Percentiles rank a stretch among this genome's conserved stretches.
Evolutionary conservation across 2,113 vertebrate species (phyloP).

Genomic region (Syngnathus typhle): DNA sequence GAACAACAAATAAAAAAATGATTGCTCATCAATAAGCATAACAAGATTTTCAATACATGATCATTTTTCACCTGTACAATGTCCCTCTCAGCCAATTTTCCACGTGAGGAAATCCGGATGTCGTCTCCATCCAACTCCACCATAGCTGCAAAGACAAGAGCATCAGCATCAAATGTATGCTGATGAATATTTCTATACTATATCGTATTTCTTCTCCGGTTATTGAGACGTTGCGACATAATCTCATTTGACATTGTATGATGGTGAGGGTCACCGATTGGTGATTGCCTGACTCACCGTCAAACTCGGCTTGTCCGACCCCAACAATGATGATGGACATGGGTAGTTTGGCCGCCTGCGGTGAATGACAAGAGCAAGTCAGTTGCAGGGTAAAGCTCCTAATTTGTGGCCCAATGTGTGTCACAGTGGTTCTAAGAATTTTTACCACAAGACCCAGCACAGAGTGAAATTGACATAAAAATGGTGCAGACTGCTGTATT

Average conservation of each 20-base stretch:
- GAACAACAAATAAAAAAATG: not conserved
- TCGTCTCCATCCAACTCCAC: slow-evolving; percentile 92
- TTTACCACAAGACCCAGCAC: not conserved
- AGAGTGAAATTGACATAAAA: too few species aligned
- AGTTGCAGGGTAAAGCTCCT: not conserved
- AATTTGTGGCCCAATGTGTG: not conserved
- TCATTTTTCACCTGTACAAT: slow-evolving; percentile 81
- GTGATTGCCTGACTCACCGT: slow-evolving; percentile 77
- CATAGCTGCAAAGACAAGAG: slow-evolving; percentile 76
- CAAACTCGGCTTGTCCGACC: slow-evolving; percentile 91
- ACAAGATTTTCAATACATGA: too few species aligned
- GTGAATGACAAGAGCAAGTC: slow-evolving; percentile 34
- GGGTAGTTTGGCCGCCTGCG: slow-evolving; percentile 88
- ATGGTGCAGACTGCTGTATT: too few species aligned
- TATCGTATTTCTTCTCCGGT: too few species aligned
- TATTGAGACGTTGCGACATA: too few species aligned
- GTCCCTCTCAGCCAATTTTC: slow-evolving; percentile 87
- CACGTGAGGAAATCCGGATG: slow-evolving; percentile 86
- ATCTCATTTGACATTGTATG: too few species aligned
- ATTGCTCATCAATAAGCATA: too few species aligned
- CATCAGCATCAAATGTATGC: not conserved
- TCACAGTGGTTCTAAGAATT: not conserved
- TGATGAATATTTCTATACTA: too few species aligned
- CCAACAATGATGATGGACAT: slow-evolving; percentile 97
- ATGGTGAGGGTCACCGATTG: not conserved